Conservation (phyloP, 2,797 vertebrate species). For the Notoglanidium macrostoma region DNA sequence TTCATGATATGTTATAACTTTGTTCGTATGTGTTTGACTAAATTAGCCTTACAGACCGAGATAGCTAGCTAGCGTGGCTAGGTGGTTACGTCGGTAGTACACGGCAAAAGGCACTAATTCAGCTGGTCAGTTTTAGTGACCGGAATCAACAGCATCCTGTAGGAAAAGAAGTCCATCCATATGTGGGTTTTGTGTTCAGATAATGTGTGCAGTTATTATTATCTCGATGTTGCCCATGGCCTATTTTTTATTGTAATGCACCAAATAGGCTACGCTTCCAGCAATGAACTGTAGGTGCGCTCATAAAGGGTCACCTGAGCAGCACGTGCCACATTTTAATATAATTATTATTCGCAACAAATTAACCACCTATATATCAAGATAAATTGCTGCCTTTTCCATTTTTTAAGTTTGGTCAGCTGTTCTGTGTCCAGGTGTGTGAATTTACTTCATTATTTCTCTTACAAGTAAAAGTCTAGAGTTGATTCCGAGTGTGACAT, state of each 20-base stretch:
- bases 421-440: background rate
- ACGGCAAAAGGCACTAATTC: background rate
- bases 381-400: background rate
- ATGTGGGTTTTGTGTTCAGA: background rate
- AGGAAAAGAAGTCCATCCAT: no score
- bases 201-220: background rate
- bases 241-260: background rate
- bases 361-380: background rate
- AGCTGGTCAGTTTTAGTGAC: background rate
- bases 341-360: background rate
- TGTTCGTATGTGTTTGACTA: background rate
- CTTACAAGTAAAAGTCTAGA: background rate
- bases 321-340: background rate
- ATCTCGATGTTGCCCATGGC: background rate
- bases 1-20: background rate
- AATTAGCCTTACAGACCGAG: conserved; percentile 4
- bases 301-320: background rate
- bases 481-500: background rate
- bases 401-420: background rate
- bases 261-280: background rate
- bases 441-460: background rate
- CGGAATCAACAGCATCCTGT: background rate
- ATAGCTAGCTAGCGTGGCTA: conserved; percentile 4
- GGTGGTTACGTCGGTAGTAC: background rate
- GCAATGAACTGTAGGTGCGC: background rate